These are phyloP conservation scores for Crepidodera aurea DNA, from an alignment of 2,888 invertebrate species.

Conservation along the genomic window DNA sequence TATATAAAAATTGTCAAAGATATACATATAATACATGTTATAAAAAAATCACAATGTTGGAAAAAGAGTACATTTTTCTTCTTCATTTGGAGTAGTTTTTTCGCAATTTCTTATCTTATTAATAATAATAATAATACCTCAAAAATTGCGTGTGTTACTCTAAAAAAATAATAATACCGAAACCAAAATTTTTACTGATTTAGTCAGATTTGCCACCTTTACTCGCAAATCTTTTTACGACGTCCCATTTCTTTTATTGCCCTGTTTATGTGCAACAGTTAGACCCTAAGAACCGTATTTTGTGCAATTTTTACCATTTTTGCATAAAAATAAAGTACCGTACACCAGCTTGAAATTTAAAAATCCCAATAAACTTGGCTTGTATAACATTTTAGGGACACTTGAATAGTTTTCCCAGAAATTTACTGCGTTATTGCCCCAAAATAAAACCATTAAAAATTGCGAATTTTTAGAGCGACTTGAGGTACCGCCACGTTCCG, in stretches of 20 bases:
- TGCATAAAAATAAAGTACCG: slow-evolving; percentile 33
- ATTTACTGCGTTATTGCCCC: slow-evolving; percentile 22
- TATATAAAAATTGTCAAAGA: too few relatives aligned
- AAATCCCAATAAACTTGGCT: slow-evolving; percentile 19
- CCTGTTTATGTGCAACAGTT: slow-evolving; percentile 5
- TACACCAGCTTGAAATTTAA: slow-evolving; percentile 9
- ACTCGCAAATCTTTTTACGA: not conserved
- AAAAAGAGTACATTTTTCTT: too few relatives aligned
- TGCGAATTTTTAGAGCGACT: slow-evolving; percentile 21
- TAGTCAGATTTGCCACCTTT: too few relatives aligned
- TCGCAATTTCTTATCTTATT: too few relatives aligned
- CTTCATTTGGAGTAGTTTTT: too few relatives aligned
- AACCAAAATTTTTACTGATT: too few relatives aligned
- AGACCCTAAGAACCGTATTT: slow-evolving; percentile 19
- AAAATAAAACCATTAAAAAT: slow-evolving; percentile 31
- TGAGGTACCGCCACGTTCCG: slow-evolving; percentile 28
- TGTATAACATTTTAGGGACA: not conserved
- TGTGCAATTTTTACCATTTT: slow-evolving; percentile 37
- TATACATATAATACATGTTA: too few relatives aligned
- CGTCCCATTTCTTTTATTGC: slow-evolving; percentile 4
- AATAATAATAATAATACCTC: too few relatives aligned
- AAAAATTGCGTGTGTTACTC: too few relatives aligned
- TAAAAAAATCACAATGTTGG: too few relatives aligned
- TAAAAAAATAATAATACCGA: too few relatives aligned
- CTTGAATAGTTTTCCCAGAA: slow-evolving; percentile 10